A percentile compares a stretch with the other conserved stretches of the same genome.
phyloP scores from a whole-genome alignment of 1,140 invertebrate species.

The Drosophila kohkoa region DNA sequence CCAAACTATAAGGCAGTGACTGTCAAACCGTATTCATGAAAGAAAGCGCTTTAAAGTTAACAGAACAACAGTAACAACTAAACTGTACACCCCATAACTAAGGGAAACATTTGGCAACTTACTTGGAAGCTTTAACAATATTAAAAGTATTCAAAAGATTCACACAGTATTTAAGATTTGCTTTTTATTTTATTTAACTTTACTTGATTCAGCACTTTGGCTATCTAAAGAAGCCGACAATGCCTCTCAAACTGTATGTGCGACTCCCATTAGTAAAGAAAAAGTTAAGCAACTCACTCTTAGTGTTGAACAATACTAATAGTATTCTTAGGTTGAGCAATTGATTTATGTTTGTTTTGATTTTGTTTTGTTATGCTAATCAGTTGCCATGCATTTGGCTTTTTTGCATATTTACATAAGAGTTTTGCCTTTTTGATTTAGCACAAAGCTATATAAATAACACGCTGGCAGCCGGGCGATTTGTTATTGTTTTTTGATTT shows the following conservation, averaged over 20 bases:
- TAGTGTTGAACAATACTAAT: not conserved
- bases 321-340: constrained; percentile 25
- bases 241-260: too few relatives aligned
- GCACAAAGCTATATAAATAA: constrained; percentile 27
- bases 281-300: not conserved
- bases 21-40: constrained; percentile 1
- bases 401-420: constrained; percentile 31
- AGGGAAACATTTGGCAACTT: too few relatives aligned
- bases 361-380: constrained; percentile 32
- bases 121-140: too few relatives aligned
- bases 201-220: too few relatives aligned
- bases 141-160: too few relatives aligned
- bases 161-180: too few relatives aligned
- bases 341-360: constrained; percentile 40
- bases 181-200: too few relatives aligned
- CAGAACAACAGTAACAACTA: too few relatives aligned
- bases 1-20: not conserved
- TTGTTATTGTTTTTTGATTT: constrained; percentile 6
- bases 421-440: constrained; percentile 24
- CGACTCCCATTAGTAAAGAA: not conserved
- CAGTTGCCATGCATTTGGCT: constrained; percentile 24
- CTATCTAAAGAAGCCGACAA: too few relatives aligned
- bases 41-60: too few relatives aligned
- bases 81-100: too few relatives aligned
- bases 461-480: constrained; percentile 25